These are phyloP conservation scores for Bubo blakistoni DNA, from an alignment of 2,113 vertebrate species.

Conservation along the genomic window DNA sequence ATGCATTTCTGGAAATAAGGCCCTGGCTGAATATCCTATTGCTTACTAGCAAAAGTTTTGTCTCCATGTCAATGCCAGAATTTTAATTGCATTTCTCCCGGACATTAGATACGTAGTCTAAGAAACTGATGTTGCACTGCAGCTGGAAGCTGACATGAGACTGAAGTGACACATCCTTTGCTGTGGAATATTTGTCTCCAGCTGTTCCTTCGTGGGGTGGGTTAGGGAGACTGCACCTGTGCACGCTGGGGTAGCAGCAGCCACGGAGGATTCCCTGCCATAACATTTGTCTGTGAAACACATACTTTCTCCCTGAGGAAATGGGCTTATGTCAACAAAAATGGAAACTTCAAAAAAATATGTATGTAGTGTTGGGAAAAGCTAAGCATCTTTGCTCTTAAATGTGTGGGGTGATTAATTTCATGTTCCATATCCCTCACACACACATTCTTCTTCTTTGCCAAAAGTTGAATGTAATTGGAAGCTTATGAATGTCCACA, in stretches of 20 bases:
- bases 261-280: constrained; percentile 10
- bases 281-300: constrained; percentile 34
- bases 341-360: constrained; percentile 1
- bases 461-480: constrained; percentile 41
- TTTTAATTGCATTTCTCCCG: constrained; percentile 25
- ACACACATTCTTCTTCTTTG: constrained; percentile 6
- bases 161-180: neutral
- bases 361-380: neutral
- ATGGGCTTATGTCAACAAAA: constrained; percentile 43
- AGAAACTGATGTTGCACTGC: constrained; percentile 6
- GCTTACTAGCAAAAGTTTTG: constrained; percentile 15
- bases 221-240: neutral
- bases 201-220: neutral
- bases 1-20: neutral
- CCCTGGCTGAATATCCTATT: neutral
- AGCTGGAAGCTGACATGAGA: constrained; percentile 11
- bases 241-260: neutral
- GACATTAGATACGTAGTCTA: neutral
- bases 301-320: constrained; percentile 14
- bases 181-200: constrained; percentile 20
- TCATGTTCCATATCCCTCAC: constrained; percentile 10
- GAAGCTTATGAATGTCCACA: neutral
- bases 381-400: neutral
- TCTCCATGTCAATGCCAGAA: neutral
- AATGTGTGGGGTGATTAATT: constrained; percentile 28